Percentiles rank a stretch among this genome's conserved stretches.
Evolutionary conservation across 2,797 vertebrate species (phyloP).

Genomic region (Macrochelys suwanniensis): DNA sequence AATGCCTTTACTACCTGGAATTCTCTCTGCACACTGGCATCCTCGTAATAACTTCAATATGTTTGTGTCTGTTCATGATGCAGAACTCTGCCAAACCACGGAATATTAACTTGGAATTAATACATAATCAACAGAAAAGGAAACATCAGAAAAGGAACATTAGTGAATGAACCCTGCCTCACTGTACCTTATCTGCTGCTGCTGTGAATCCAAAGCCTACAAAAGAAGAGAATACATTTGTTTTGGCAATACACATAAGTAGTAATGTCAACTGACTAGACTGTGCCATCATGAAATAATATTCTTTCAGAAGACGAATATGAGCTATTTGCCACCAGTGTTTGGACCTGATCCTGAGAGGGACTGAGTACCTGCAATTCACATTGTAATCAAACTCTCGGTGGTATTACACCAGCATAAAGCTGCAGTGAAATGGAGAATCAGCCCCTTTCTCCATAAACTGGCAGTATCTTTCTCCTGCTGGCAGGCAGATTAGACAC

Average conservation of each 20-base stretch:
- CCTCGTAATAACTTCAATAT: too few species aligned
- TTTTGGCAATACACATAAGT: neutral
- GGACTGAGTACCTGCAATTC: neutral
- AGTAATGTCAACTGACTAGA: too few species aligned
- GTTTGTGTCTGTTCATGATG: too few species aligned
- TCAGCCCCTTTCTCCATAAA: neutral
- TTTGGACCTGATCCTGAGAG: neutral
- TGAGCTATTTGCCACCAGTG: neutral
- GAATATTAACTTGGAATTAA: too few species aligned
- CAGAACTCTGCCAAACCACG: too few species aligned
- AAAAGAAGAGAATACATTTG: neutral
- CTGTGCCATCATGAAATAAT: neutral
- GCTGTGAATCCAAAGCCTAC: neutral
- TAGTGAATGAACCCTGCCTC: neutral
- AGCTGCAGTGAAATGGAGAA: neutral
- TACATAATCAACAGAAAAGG: too few species aligned
- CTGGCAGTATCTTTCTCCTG: neutral
- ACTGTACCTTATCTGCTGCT: neutral
- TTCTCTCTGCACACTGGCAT: too few species aligned
- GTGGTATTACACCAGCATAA: rapidly evolving
- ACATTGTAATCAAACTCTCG: neutral
- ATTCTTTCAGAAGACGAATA: neutral
- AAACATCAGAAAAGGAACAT: too few species aligned
- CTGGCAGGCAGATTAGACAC: neutral
- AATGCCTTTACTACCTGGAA: too few species aligned